phyloP scores from a whole-genome alignment of 1,140 invertebrate species.

The Laupala kohalensis region DNA sequence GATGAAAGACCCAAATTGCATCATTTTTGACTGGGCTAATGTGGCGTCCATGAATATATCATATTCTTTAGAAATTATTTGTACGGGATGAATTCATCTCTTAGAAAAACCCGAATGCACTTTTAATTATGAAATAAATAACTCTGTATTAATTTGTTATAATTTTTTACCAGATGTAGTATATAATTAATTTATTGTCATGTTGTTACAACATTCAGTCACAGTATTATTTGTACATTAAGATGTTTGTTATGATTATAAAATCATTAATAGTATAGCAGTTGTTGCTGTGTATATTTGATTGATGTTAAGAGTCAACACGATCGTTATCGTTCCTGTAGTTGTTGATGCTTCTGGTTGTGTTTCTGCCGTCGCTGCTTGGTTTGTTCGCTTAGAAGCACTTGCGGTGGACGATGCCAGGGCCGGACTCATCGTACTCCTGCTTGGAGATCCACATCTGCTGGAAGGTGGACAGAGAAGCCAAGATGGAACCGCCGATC shows the following conservation, averaged over 20 bases:
- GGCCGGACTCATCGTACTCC: slow-evolving; percentile 86
- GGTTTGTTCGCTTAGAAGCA: slow-evolving; percentile 59
- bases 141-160: too few species aligned
- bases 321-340: too few species aligned
- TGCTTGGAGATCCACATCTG: slow-evolving; percentile 86
- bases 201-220: not conserved
- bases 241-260: not conserved
- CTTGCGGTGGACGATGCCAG: slow-evolving; percentile 84
- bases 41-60: too few species aligned
- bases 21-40: too few species aligned
- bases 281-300: not conserved
- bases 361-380: not conserved
- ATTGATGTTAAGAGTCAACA: not conserved
- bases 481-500: slow-evolving; percentile 78
- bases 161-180: not conserved
- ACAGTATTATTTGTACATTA: not conserved
- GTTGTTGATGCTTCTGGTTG: not conserved
- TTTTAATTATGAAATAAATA: too few species aligned
- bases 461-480: slow-evolving; percentile 70
- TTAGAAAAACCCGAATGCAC: too few species aligned
- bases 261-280: not conserved
- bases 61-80: too few species aligned
- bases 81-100: too few species aligned
- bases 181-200: not conserved
- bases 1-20: too few species aligned